phyloP scores from a whole-genome alignment of 2,113 vertebrate species.

The Archocentrus centrarchus region DNA sequence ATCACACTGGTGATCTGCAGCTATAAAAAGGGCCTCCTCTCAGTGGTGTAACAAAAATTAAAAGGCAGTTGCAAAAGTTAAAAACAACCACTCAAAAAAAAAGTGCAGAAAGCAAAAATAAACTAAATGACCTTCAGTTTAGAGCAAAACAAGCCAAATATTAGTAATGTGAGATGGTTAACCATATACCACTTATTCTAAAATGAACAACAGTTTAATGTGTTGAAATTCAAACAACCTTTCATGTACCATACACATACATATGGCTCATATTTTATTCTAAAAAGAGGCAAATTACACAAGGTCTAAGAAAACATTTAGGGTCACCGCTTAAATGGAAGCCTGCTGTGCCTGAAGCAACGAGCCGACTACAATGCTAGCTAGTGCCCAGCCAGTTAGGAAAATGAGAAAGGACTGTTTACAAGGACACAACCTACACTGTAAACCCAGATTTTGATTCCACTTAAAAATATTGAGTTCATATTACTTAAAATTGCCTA shows the following conservation, averaged over 20 bases:
- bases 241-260: not conserved
- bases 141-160: not conserved
- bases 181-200: not conserved
- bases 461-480: too few species aligned
- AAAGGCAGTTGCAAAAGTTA: not conserved
- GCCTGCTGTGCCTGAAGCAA: not conserved
- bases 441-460: too few species aligned
- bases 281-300: not conserved
- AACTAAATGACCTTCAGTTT: not conserved
- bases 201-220: not conserved
- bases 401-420: conserved; percentile 2
- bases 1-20: not conserved
- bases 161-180: not conserved
- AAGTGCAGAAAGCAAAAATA: not conserved
- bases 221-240: not conserved
- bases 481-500: too few species aligned
- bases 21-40: not conserved
- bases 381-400: not conserved
- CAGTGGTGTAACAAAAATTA: not conserved
- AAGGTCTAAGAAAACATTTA: not conserved
- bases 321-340: not conserved
- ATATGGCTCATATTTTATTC: conserved; percentile 5
- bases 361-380: not conserved
- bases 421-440: not conserved
- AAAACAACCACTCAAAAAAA: not conserved